Evolutionary conservation across 35 echinoderm and acorn worm genomes (phyloP), one percentile per base, ranked within the genome.

Genomic region (Lytechinus variegatus): DNA sequence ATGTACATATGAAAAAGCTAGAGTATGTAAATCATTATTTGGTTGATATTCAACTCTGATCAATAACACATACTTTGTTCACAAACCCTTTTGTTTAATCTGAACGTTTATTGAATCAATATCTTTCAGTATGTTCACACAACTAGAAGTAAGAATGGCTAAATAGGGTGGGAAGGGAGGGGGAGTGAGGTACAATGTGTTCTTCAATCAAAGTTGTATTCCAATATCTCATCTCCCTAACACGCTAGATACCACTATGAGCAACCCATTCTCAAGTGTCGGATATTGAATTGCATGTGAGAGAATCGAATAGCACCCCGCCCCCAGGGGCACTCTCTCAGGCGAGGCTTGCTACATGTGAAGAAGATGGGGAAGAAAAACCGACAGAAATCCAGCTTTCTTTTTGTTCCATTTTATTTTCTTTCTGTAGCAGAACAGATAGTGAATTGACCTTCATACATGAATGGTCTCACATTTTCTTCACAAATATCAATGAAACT

Each of bases 211-310:
- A 79, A 79, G 14, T 24, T 16, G 66, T 79, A 79, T 79, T 79
- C 6, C 16, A 24, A 79, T 79, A 79, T 79, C 66, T 79, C 19
- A 7, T 79, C 66, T 4, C 0, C 33, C 19, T 79, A 79, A 79
- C 1, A 24, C 12, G 56, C 66, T 24, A 79, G 66, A 79, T 79
- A 24, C 66, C 66, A 79, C n/a, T 16, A 79, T 79, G 66, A 79
- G 66, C 66, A 24, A 79, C 66, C 57, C 66, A 79, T 79, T 79
- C 66, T 79, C 66, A 24, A 79, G 66, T 79, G 66, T 79, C 66
- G 66, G 66, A 79, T 79, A 79, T 79, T 79, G 66, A 79, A 79
- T 79, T 79, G 66, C 66, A 79, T 79, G 66, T 79, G 66, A 79
- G 24, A 79, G 66, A 79, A 79, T 79, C 66, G n/a, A 79, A 79